These are phyloP conservation scores for Labeo rohita DNA, from an alignment of 2,113 vertebrate species.

Conservation along the genomic window DNA sequence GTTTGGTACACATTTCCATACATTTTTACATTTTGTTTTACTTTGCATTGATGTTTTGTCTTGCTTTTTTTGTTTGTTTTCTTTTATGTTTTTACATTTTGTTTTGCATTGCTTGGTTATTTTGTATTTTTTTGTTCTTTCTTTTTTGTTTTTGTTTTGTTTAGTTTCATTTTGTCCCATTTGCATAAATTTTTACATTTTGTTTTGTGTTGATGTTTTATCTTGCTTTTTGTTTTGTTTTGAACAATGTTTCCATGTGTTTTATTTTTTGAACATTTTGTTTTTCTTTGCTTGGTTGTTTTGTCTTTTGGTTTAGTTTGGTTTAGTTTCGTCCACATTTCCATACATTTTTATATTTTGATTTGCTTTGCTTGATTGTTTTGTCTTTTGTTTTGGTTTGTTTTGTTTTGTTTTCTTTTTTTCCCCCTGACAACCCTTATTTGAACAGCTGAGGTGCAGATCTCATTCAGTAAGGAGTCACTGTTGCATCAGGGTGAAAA, in stretches of 20 bases:
- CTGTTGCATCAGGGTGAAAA: neutral
- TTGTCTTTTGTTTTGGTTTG: neutral
- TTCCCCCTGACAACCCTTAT: neutral
- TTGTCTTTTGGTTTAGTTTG: too few relatives aligned
- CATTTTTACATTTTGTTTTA: neutral
- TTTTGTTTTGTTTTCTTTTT: neutral
- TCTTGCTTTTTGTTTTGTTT: too few relatives aligned
- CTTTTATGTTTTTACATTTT: neutral
- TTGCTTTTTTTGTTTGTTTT: neutral
- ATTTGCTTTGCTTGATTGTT: neutral
- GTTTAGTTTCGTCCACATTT: too few relatives aligned
- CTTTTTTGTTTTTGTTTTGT: neutral
- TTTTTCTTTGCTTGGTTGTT: too few relatives aligned
- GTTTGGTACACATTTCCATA: too few relatives aligned
- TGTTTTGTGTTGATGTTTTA: too few relatives aligned
- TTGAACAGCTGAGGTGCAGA: neutral
- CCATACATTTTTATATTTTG: neutral
- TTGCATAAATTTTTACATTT: neutral
- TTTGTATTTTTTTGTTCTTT: too few relatives aligned
- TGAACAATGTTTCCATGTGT: too few relatives aligned
- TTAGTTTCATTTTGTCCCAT: neutral
- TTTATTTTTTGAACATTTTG: too few relatives aligned
- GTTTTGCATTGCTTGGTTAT: too few relatives aligned
- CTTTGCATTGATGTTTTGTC: too few relatives aligned
- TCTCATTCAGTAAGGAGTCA: neutral